Evolutionary conservation across 2,113 vertebrate species (phyloP).

Genomic region (Stomatorhinus ivindoensis): DNA sequence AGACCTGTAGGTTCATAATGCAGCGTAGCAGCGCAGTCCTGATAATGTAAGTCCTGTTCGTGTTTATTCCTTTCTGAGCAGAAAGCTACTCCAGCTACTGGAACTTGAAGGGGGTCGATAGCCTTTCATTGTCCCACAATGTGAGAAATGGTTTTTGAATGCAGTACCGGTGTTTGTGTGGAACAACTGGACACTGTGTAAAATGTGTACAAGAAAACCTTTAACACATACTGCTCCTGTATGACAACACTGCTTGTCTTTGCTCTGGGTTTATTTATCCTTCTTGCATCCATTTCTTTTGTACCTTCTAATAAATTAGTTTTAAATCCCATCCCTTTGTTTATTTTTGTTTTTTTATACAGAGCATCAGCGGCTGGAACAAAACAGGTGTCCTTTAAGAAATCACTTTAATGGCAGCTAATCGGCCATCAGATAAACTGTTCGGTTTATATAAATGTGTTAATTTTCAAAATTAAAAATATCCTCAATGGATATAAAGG

Average conservation of each 20-base stretch:
- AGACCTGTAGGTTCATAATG: background rate
- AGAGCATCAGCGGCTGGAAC: background rate
- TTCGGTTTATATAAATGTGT: background rate
- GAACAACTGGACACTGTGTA: constrained; percentile 17
- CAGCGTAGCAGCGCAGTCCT: background rate
- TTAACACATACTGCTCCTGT: background rate
- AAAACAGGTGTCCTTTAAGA: background rate
- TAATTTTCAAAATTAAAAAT: background rate
- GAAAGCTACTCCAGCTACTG: constrained; percentile 13
- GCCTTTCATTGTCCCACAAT: constrained; percentile 16
- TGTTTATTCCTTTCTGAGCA: background rate
- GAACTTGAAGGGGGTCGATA: background rate
- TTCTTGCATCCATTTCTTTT: constrained; percentile 19
- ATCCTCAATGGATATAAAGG: background rate
- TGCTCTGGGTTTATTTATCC: background rate
- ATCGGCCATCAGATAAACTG: background rate
- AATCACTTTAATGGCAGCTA: background rate
- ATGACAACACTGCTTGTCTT: background rate
- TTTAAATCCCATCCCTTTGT: constrained; percentile 11
- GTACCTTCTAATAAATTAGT: constrained; percentile 24
- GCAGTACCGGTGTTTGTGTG: constrained; percentile 20
- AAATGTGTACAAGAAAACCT: background rate
- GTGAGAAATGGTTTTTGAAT: constrained; percentile 38
- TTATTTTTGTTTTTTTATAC: constrained; percentile 19
- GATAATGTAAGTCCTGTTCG: background rate